Evolutionary conservation across 2,113 vertebrate species (phyloP), one percentile per base, ranked within the genome.

Genomic region (Actinemys pallida): DNA sequence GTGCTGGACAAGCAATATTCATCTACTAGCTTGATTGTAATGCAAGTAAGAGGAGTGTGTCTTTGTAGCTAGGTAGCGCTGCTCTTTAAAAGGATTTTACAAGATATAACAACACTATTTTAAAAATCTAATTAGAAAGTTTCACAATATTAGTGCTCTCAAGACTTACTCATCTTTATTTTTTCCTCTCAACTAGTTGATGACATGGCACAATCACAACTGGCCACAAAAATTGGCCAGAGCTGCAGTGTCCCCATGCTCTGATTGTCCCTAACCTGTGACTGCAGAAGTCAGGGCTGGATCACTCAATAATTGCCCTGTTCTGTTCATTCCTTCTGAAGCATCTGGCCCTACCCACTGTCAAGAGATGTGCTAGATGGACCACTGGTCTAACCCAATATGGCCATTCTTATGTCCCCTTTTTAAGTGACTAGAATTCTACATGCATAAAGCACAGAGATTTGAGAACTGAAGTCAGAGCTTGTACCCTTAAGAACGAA

Each of bases 151-250:
- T 56, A 49, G 53, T 24, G 9, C 14, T 87, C 27, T 4, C 24
- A 56, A 75, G 56, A 20, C 56, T 19, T 0, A 0, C 6, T 1
- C 3, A 3, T 0, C 2, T 11, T 62, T 19, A 31, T 31, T 45
- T 3, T n/a, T 29, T 8, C 57, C 8, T 35, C 54, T 94, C 69
- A 92, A 84, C 10, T 5, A 12, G 8, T 56, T 49, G 78, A 42
- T 0, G 1, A 45, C 27, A 22, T 31, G 24, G 75, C 22, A 76
- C 22, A 54, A 47, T 78, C 42, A 47, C 42, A 27, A 47, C 12
- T 47, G 75, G 42, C 42, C 75, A 78, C 2, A 17, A 72, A n/a
- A 72, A n/a, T 10, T 9, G 4, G n/a, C 17, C 65, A 39, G 65
- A 72, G 35, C n/a, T 72, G 35, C n/a, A 39, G 65, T 2, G 9